Evolutionary conservation across 2,113 vertebrate species (phyloP), one percentile per base, ranked within the genome.

Genomic region (Hyperopisus bebe): DNA sequence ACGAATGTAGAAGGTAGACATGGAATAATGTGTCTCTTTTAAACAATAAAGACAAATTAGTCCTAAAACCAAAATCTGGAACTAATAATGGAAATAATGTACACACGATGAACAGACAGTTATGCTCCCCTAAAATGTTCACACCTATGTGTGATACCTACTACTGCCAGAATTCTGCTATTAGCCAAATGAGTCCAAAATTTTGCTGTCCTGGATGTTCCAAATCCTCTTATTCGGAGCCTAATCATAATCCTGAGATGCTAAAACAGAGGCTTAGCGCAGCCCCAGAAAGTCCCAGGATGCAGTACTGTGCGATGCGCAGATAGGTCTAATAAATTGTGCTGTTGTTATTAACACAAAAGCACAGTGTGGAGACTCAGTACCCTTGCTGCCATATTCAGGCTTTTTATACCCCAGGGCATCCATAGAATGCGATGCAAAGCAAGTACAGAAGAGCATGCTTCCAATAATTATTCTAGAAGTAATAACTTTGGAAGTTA

Each of bases 141-240:
- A 70, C n/a, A 70, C n/a, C 62, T 31, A 31, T 70, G 62, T 70
- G 62, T 70, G n/a, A 70, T 70, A 70, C 62, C 62, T 70, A 70
- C 62, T 13, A 70, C 62, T 31, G n/a, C 10, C 62, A 70, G n/a
- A 70, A 70, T 27, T 70, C 62, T 70, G n/a, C 62, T 70, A 13
- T 70, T 70, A 70, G 62, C 86, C 5, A n/a, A 24, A 89, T 47
- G 48, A 90, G 80, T 92, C 93, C 94, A 91, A 94, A 93, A 93
- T 95, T 94, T 95, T 91, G 90, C 90, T 89, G 90, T 92, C 91
- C 91, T 94, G 91, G 91, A 93, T 93, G 92, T 83, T 93, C 92
- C 91, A 95, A 95, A 96, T 96, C 96, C 95, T 93, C 95, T 96
- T 95, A 94, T 53, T 39, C 70, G 91, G 93, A 93, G 92, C 91